Conservation (phyloP, 2,888 invertebrate genomes). For the Beris morrisii region DNA sequence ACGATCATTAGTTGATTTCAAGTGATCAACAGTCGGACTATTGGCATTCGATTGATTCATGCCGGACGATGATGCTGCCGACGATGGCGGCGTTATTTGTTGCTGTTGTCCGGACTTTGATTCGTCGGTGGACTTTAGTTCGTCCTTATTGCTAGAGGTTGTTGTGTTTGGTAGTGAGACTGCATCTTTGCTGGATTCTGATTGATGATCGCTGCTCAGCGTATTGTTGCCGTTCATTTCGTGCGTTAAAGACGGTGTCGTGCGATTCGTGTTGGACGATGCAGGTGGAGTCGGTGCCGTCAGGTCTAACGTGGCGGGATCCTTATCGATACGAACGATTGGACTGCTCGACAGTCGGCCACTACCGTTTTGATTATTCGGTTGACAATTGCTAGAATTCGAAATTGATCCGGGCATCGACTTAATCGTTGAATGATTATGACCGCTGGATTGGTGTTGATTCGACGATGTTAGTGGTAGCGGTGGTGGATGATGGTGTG, state of each 20-base stretch:
- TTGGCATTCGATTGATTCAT: conserved; percentile 12
- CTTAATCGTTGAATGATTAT: conserved; percentile 42
- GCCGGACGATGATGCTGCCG: conserved; percentile 7
- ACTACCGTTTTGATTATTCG: conserved; percentile 25
- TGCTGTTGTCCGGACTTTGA: conserved; percentile 7
- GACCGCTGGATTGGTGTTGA: conserved; percentile 42
- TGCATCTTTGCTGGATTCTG: conserved; percentile 45
- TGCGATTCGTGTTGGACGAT: conserved; percentile 40
- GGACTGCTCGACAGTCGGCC: conserved; percentile 50
- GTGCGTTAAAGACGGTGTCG: conserved; percentile 42
- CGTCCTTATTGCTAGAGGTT: conserved; percentile 17
- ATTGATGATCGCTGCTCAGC: conserved; percentile 39
- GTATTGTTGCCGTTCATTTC: conserved; percentile 49
- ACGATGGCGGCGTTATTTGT: conserved; percentile 16
- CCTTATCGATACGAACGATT: conserved; percentile 44
- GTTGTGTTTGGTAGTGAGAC: conserved; percentile 12
- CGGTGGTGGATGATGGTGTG: conserved; percentile 46
- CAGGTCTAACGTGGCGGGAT: conserved; percentile 52
- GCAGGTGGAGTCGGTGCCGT: conserved; percentile 40
- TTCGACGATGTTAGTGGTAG: conserved; percentile 47
- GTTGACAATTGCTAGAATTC: conserved; percentile 17
- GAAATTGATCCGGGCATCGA: not conserved
- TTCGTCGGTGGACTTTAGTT: conserved; percentile 29
- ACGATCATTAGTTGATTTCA: conserved; percentile 14
- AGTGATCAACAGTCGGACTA: conserved; percentile 16